Base-by-base conservation (phyloP, 2,113 vertebrate species). In the Ahaetulla prasina region DNA sequence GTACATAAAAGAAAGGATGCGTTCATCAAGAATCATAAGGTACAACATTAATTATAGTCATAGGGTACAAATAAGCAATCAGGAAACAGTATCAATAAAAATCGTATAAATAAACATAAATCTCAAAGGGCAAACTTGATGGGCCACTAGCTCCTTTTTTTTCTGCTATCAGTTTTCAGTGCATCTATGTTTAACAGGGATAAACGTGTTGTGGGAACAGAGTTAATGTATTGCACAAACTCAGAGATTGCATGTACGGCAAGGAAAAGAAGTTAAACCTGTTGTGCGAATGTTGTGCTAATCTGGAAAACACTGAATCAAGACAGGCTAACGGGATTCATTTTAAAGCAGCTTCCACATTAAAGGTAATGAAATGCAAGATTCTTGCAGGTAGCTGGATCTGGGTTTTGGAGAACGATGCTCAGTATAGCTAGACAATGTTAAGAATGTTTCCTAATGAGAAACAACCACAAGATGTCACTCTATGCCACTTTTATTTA, bases 401-500 rank as follows among this genome's bases (percentile, higher is more conserved):
- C 74, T 35, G 25, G 55, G 53, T 9, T 5, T 30, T 49, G 20
- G 47, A 89, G 25, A 85, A 85, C 35, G 55, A 3, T 27, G 30
- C 89, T 52, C 57, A 22, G 7, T 53, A 8, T 14, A 74, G 39
- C 25, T 39, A 74, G 8, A 25, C 12, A 39, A 80, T 22, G 35
- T 39, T 39, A 49, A 50, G 43, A 47, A 35, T 60, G 27, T 89
- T 89, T 85, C n/a, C 45, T n/a, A 20, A 10, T 35, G 14, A 39
- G 18, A 60, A 16, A 0, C 27, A 50, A 39, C 92, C 92, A 92
- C 92, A 92, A 92, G 92, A 92, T 89, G 92, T 92, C 92, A 92
- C 92, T 89, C 88, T 89, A 60, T 11, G 50, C 88, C 87, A 92
- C 85, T 8, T 47, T 8, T 57, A 60, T 85, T 53, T 10, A 22